Percentiles rank a stretch among this genome's conserved stretches.
Conservation (phyloP, 1,140 invertebrate genomes). For the Mamestra configurata region DNA sequence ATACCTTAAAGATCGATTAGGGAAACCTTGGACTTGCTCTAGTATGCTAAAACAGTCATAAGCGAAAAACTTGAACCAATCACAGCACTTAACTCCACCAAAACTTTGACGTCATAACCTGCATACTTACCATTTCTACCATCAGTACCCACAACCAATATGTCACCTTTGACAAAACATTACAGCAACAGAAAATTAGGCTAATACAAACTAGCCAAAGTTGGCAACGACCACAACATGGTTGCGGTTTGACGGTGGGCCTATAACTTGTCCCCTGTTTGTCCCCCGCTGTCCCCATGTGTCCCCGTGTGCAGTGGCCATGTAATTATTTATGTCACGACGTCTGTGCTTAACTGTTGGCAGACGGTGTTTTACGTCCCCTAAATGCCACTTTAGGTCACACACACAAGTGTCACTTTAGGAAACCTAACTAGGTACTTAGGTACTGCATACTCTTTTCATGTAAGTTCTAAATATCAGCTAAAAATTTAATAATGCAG, state of each 20-base stretch:
- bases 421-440: not conserved
- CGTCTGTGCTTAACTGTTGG: conserved; percentile 58
- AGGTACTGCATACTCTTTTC: too few relatives aligned
- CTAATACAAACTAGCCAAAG: conserved; percentile 5
- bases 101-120: too few relatives aligned
- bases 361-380: conserved; percentile 21
- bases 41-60: too few relatives aligned
- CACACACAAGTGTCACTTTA: not conserved
- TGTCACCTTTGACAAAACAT: not conserved
- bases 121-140: not conserved
- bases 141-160: too few relatives aligned
- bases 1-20: too few relatives aligned
- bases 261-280: conserved; percentile 61
- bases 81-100: too few relatives aligned
- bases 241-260: conserved; percentile 23
- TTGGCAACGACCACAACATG: conserved; percentile 5
- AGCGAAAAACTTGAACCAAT: too few relatives aligned
- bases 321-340: conserved; percentile 66
- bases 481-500: too few relatives aligned
- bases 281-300: not conserved
- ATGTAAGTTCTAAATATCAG: too few relatives aligned
- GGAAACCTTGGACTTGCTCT: too few relatives aligned
- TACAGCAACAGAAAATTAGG: not conserved
- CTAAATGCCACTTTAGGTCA: too few relatives aligned
- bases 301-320: not conserved